Evolutionary conservation across 2,797 vertebrate species (phyloP).

Genomic region (Anas bernieri): DNA sequence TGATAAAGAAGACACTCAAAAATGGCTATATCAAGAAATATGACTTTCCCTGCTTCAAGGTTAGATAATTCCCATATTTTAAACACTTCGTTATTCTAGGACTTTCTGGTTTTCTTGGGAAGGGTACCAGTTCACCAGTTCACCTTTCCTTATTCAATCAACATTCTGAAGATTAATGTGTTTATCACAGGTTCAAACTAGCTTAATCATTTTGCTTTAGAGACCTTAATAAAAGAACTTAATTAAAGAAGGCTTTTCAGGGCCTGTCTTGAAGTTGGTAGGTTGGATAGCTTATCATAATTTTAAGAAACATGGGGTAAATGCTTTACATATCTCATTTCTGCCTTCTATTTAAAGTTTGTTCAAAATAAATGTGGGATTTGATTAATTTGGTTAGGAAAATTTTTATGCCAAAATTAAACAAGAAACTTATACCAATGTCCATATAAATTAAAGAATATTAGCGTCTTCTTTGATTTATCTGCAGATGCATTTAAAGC

Average conservation of each 20-base stretch:
- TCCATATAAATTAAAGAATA: not conserved
- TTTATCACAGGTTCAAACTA: not conserved
- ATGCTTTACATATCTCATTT: not conserved
- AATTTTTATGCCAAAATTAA: not conserved
- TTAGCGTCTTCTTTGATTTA: not conserved
- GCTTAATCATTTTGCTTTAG: not conserved
- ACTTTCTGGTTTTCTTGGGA: not conserved
- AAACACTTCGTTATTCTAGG: not conserved
- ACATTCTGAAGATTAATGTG: not conserved
- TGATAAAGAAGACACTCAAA: not conserved
- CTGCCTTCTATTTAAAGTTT: not conserved
- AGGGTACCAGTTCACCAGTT: not conserved
- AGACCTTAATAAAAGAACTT: not conserved
- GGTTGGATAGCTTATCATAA: not conserved
- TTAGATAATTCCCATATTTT: not conserved
- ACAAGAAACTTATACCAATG: not conserved
- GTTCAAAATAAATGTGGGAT: not conserved
- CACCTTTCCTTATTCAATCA: not conserved
- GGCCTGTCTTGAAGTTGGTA: not conserved
- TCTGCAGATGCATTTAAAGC: not conserved
- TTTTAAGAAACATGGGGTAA: not conserved
- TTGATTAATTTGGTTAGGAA: not conserved
- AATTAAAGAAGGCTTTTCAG: not conserved
- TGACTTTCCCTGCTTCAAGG: not conserved
- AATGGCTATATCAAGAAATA: not conserved